Evolutionary conservation across 2,113 vertebrate genomes (phyloP).

Genomic region (Muscicapa adusta): DNA sequence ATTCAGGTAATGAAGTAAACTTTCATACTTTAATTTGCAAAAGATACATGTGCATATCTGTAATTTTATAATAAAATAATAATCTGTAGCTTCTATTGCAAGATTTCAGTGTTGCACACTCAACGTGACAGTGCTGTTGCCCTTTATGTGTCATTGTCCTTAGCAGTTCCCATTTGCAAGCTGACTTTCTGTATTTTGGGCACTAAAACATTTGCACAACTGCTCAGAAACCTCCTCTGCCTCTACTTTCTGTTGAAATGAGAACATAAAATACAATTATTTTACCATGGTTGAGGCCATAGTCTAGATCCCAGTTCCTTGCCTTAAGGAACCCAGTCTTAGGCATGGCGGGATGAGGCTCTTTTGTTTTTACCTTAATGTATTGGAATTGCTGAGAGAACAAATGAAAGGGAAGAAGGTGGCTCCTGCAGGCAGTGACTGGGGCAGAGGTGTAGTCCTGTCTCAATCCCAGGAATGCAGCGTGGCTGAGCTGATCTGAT

Average conservation of each 20-base stretch:
- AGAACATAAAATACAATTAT: background rate
- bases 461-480: background rate
- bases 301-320: background rate
- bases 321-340: background rate
- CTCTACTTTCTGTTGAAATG: background rate
- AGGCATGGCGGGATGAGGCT: background rate
- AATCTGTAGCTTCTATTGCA: background rate
- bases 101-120: background rate
- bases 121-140: background rate
- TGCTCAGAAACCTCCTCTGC: background rate
- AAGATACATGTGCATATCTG: accelerated
- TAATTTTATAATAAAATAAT: background rate
- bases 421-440: background rate
- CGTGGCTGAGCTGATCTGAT: accelerated
- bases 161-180: background rate
- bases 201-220: background rate
- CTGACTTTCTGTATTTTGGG: background rate
- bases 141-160: background rate
- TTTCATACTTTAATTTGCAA: background rate
- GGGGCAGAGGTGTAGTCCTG: background rate
- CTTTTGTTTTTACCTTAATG: background rate
- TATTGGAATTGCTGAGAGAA: background rate
- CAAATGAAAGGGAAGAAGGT: background rate
- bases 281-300: background rate
- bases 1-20: background rate